Evolutionary conservation across 2,797 vertebrate genomes (phyloP).

Genomic region (Helostoma temminkii): DNA sequence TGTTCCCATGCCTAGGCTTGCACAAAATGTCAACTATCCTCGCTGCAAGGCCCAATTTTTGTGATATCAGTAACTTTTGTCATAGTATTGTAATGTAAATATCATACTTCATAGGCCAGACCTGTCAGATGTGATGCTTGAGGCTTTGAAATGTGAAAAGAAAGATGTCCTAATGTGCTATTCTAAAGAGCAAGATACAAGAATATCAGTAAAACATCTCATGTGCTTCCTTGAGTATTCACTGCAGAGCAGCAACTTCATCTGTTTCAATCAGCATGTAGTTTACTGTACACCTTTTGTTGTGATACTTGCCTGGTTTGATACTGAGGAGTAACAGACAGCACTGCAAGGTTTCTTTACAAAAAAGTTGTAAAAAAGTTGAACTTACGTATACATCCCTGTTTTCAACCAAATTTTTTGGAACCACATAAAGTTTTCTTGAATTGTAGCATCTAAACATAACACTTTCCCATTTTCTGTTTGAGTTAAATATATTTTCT

Average conservation of each 20-base stretch:
- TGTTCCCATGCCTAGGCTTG: constrained; percentile 36
- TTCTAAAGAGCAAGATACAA: constrained; percentile 19
- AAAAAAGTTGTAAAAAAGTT: neutral
- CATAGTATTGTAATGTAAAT: constrained; percentile 64
- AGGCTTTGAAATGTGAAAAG: constrained; percentile 27
- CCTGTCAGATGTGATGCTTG: constrained; percentile 25
- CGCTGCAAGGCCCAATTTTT: constrained; percentile 28
- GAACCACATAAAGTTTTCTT: constrained; percentile 30
- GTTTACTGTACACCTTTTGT: constrained; percentile 15
- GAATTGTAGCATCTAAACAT: constrained; percentile 55
- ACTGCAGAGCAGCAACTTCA: constrained; percentile 1
- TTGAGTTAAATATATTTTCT: constrained; percentile 48
- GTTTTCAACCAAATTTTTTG: constrained; percentile 35
- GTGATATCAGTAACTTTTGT: constrained; percentile 34
- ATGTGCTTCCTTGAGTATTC: constrained; percentile 3
- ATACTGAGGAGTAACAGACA: neutral
- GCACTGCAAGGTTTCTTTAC: constrained; percentile 14
- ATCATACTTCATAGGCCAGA: constrained; percentile 51
- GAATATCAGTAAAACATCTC: constrained; percentile 27
- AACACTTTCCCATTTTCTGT: constrained; percentile 43
- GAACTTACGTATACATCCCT: constrained; percentile 14
- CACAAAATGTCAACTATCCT: constrained; percentile 14
- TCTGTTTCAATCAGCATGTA: constrained; percentile 5
- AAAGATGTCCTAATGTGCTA: constrained; percentile 13
- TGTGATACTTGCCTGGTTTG: constrained; percentile 34